A percentile compares a stretch with the other conserved stretches of the same genome.
These are phyloP conservation scores for Heliconius eleuchia DNA, from an alignment of 1,140 invertebrate species.

Conservation along the genomic window DNA sequence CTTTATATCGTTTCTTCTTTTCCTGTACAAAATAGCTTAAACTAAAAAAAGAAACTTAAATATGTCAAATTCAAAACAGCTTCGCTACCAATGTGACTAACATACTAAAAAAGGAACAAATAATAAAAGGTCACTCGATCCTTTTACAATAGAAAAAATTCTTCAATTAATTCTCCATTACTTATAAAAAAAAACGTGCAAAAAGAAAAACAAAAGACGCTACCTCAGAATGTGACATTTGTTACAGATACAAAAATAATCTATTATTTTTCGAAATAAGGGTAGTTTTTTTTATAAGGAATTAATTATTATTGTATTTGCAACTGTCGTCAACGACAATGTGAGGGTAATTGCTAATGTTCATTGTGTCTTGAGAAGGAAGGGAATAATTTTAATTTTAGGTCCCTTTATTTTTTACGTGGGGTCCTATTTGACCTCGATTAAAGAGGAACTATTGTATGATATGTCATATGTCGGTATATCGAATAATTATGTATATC, in stretches of 20 bases:
- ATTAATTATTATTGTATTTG: conserved; percentile 51
- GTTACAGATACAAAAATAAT: conserved; percentile 39
- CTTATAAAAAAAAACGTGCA: neutral
- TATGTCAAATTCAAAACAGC: too few species aligned
- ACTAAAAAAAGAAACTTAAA: too few species aligned
- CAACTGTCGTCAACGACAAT: conserved; percentile 51
- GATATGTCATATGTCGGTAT: neutral
- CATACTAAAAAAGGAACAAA: too few species aligned
- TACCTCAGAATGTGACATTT: conserved; percentile 36
- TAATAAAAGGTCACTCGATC: too few species aligned
- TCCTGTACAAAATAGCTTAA: too few species aligned
- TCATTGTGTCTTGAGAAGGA: conserved; percentile 31
- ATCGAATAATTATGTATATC: neutral
- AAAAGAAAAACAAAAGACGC: neutral
- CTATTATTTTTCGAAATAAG: conserved; percentile 51
- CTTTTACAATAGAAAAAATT: neutral
- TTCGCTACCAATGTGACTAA: too few species aligned
- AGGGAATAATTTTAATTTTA: conserved; percentile 9
- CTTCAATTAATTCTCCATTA: neutral
- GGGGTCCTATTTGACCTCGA: conserved; percentile 1
- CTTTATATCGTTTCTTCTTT: too few species aligned
- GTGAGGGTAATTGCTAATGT: conserved; percentile 41
- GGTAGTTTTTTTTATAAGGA: conserved; percentile 42
- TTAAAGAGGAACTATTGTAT: neutral
- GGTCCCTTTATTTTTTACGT: conserved; percentile 18